phyloP scores from a whole-genome alignment of 2,113 vertebrate species.

The Grammomys dolichurus region DNA sequence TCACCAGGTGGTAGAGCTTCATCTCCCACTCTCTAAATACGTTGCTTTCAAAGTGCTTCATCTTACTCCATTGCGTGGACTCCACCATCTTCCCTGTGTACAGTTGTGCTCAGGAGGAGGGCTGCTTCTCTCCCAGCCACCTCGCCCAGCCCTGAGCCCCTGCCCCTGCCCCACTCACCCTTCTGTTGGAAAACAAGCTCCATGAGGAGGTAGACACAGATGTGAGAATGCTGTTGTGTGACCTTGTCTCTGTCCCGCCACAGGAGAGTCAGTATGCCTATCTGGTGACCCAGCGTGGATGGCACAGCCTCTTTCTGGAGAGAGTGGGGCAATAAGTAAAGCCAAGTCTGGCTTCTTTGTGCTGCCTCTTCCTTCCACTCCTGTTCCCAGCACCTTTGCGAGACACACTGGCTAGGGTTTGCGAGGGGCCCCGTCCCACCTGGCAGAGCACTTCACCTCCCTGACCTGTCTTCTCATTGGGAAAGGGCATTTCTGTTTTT shows the following conservation, averaged over 20 bases:
- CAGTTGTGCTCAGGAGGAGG: accelerated
- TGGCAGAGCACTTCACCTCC: not conserved
- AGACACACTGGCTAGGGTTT: accelerated
- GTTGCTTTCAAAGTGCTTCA: not conserved
- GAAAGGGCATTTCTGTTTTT: not conserved
- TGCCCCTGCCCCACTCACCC: conserved; percentile 40
- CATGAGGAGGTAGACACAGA: conserved; percentile 60
- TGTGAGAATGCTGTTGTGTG: not conserved
- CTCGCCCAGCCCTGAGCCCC: not conserved
- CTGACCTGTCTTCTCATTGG: not conserved
- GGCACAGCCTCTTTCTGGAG: conserved; percentile 59
- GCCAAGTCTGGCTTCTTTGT: accelerated
- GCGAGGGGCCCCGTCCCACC: too few relatives aligned
- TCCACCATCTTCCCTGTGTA: accelerated
- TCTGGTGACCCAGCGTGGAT: conserved; percentile 62
- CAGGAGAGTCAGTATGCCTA: conserved; percentile 67
- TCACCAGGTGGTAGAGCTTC: conserved; percentile 4
- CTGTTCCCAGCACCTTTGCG: not conserved
- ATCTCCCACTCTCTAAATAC: accelerated
- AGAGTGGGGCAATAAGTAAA: not conserved
- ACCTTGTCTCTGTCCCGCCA: conserved; percentile 30
- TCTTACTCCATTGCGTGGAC: not conserved
- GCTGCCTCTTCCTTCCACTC: not conserved
- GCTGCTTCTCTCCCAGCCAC: too few relatives aligned
- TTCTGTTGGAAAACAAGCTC: conserved; percentile 54